A percentile compares a stretch with the other conserved stretches of the same genome.
Evolutionary conservation across 2,888 invertebrate species (phyloP).

Genomic region (Clanis bilineata): DNA sequence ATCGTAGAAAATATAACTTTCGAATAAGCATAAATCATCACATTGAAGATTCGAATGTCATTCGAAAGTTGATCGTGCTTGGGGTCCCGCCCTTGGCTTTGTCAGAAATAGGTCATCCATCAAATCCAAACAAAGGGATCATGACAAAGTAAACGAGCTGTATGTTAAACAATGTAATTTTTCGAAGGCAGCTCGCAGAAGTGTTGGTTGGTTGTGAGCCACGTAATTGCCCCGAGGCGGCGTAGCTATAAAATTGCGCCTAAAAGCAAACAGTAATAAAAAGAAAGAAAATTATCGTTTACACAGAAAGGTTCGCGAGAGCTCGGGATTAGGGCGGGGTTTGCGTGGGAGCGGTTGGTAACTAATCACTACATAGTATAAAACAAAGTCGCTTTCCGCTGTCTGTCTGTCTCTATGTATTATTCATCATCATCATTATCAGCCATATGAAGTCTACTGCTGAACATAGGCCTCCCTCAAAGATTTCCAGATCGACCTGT

Average conservation of each 20-base stretch:
- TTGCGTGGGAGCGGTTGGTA: constrained; percentile 28
- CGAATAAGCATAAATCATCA: too few relatives aligned
- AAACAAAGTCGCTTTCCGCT: too few relatives aligned
- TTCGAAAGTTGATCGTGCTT: neutral
- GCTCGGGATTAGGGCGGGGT: constrained; percentile 29
- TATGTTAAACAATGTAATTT: constrained; percentile 35
- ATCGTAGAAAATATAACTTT: too few relatives aligned
- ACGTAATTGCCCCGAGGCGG: constrained; percentile 46
- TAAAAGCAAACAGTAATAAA: constrained; percentile 74
- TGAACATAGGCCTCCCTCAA: too few relatives aligned
- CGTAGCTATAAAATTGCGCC: constrained; percentile 62
- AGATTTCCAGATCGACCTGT: too few relatives aligned
- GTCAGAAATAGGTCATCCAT: neutral
- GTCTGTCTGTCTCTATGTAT: too few relatives aligned
- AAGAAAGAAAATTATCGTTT: constrained; percentile 63
- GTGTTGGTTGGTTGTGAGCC: constrained; percentile 27
- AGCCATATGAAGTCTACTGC: too few relatives aligned
- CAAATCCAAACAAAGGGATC: neutral
- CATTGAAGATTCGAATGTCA: too few relatives aligned
- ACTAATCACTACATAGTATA: too few relatives aligned
- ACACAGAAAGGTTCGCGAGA: constrained; percentile 50
- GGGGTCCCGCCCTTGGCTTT: neutral
- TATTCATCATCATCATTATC: too few relatives aligned
- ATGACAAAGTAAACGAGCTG: neutral
- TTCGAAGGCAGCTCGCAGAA: constrained; percentile 24